Evolutionary conservation across 2,888 invertebrate genomes (phyloP).

Genomic region (Stenoptilia bipunctidactyla): DNA sequence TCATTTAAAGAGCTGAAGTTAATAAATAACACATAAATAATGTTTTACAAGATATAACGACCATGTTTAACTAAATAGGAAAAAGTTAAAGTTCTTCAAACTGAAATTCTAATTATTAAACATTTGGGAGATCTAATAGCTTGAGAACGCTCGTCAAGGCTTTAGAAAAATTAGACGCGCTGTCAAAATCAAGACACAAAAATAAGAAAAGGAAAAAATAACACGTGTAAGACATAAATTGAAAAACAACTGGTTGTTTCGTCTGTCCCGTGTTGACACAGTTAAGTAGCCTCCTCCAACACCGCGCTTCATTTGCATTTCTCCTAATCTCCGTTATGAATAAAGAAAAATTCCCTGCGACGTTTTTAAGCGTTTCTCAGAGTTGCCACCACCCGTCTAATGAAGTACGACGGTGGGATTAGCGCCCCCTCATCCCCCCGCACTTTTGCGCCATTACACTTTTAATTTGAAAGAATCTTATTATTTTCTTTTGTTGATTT

Average conservation of each 20-base stretch:
- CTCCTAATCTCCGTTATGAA: constrained; percentile 69
- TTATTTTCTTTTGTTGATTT: constrained; percentile 79
- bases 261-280: constrained; percentile 55
- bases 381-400: constrained; percentile 38
- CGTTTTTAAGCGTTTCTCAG: constrained; percentile 42
- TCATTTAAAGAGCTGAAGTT: no score
- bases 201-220: no score
- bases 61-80: no score
- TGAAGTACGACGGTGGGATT: constrained; percentile 61
- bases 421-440: constrained; percentile 32
- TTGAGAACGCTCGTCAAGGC: no score
- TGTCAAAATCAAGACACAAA: no score
- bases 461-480: constrained; percentile 82
- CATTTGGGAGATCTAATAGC: no score
- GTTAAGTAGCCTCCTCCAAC: constrained; percentile 60
- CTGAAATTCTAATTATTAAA: no score
- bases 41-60: no score
- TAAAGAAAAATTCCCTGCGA: constrained; percentile 66
- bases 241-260: background rate
- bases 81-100: no score
- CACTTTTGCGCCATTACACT: constrained; percentile 74
- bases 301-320: constrained; percentile 67
- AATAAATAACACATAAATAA: no score
- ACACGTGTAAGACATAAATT: background rate
- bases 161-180: no score